Percentiles rank a stretch among this genome's conserved stretches.
Evolutionary conservation across 1,140 invertebrate species (phyloP).

Genomic region (Brachionus angularis): DNA sequence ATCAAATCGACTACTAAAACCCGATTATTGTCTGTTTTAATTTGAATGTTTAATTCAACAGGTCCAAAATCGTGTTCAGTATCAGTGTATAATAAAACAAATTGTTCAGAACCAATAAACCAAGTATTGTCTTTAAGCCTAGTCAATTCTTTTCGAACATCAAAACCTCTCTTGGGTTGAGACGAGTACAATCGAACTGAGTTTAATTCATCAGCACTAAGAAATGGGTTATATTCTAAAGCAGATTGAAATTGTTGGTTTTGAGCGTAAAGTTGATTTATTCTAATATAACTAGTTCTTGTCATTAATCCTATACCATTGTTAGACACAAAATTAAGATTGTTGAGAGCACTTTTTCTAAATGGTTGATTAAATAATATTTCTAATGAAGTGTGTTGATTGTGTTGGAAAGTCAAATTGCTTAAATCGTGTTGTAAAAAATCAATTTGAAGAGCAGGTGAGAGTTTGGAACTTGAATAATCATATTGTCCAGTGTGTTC

Average conservation of each 20-base stretch:
- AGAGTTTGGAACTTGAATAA: background rate
- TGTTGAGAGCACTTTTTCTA: background rate
- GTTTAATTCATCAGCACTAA: background rate
- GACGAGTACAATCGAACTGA: background rate
- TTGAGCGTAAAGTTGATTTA: constrained; percentile 4
- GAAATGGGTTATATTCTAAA: constrained; percentile 7
- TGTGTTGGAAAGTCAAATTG: constrained; percentile 37
- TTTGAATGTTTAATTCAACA: constrained; percentile 33
- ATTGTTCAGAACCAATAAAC: constrained; percentile 26
- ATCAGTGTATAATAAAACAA: constrained; percentile 28
- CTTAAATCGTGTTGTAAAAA: constrained; percentile 15
- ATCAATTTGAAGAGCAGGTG: constrained; percentile 37
- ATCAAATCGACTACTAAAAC: constrained; percentile 29
- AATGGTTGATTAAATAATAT: constrained; percentile 31
- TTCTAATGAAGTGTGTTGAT: constrained; percentile 11
- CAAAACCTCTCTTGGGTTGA: background rate
- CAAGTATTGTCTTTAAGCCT: constrained; percentile 38
- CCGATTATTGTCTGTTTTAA: constrained; percentile 29
- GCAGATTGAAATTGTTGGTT: background rate
- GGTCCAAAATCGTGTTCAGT: constrained; percentile 40
- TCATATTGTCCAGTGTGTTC: constrained; percentile 30
- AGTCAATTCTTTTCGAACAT: constrained; percentile 24
- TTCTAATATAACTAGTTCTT: background rate
- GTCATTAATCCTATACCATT: constrained; percentile 1
- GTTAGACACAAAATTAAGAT: constrained; percentile 37